Evolutionary conservation across 2,888 invertebrate species (phyloP).

Genomic region (Dromius quadrimaculatus): DNA sequence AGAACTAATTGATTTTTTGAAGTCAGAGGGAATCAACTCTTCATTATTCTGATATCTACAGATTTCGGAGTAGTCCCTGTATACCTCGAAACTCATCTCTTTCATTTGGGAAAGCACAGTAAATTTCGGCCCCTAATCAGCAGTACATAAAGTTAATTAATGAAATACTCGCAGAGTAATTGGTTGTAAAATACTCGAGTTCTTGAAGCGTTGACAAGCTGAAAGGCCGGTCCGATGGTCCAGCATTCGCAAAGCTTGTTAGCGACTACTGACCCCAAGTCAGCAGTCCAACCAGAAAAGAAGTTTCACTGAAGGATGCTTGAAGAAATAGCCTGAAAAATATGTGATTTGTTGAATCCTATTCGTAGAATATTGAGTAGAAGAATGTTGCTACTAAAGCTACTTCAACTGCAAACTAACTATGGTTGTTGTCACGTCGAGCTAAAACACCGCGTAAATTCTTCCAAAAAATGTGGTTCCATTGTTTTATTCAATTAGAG

Average conservation of each 20-base stretch:
- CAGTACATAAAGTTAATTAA: slow-evolving; percentile 44
- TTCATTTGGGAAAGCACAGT: background rate
- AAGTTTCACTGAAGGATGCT: too few relatives aligned
- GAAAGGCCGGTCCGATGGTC: slow-evolving; percentile 8
- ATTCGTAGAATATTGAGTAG: too few relatives aligned
- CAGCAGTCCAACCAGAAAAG: background rate
- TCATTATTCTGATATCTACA: too few relatives aligned
- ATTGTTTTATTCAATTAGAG: slow-evolving; percentile 41
- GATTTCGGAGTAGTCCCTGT: too few relatives aligned
- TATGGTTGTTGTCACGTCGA: background rate
- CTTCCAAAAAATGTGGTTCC: slow-evolving; percentile 32
- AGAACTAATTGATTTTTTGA: too few relatives aligned
- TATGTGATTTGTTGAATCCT: too few relatives aligned
- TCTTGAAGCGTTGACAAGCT: slow-evolving; percentile 34
- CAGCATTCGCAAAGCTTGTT: slow-evolving; percentile 24
- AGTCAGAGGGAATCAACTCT: too few relatives aligned
- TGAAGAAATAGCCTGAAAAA: too few relatives aligned
- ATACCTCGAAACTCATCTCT: too few relatives aligned
- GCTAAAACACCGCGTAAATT: slow-evolving; percentile 34
- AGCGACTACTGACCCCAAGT: slow-evolving; percentile 20
- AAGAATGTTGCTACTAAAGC: too few relatives aligned
- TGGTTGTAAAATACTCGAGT: slow-evolving; percentile 49
- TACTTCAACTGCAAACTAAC: slow-evolving; percentile 32
- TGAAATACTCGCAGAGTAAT: slow-evolving; percentile 46
- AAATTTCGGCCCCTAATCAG: background rate